These are phyloP conservation scores for Oxytorus armatus DNA, from an alignment of 2,888 invertebrate species.

Conservation along the genomic window DNA sequence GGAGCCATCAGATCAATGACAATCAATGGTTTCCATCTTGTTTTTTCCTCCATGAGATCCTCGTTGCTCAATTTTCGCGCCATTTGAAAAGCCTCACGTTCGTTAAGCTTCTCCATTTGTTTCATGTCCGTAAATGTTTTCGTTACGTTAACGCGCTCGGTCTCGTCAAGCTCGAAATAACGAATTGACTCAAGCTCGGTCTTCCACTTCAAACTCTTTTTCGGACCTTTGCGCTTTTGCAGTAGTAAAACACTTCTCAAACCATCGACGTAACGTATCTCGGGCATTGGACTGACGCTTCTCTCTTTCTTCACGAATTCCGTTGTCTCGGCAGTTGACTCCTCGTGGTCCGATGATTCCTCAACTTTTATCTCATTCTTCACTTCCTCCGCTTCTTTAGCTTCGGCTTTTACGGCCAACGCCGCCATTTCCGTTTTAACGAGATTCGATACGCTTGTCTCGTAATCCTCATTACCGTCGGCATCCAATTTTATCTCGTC, in stretches of 20 bases:
- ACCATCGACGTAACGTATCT: constrained; percentile 85
- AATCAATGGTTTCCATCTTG: constrained; percentile 90
- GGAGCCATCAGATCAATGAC: constrained; percentile 89
- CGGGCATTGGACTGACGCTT: constrained; percentile 66
- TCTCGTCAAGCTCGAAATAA: constrained; percentile 98
- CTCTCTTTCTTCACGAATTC: constrained; percentile 72
- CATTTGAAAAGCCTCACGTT: constrained; percentile 93
- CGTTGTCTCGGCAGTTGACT: constrained; percentile 66
- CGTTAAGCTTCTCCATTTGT: constrained; percentile 93
- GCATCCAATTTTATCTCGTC: constrained; percentile 77
- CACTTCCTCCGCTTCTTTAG: constrained; percentile 73
- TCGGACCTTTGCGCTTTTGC: constrained; percentile 91
- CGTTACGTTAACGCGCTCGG: constrained; percentile 97
- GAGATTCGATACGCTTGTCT: constrained; percentile 67
- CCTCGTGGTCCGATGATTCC: constrained; percentile 75
- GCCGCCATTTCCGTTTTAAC: constrained; percentile 62
- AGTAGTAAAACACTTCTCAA: constrained; percentile 91
- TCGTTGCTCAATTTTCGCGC: constrained; percentile 90
- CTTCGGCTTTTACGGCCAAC: constrained; percentile 45
- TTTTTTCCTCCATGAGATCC: constrained; percentile 93
- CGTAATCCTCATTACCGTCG: constrained; percentile 80
- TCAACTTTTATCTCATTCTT: constrained; percentile 75
- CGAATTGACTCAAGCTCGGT: constrained; percentile 93
- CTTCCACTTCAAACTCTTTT: constrained; percentile 93
- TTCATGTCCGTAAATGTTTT: constrained; percentile 96